phyloP scores from a whole-genome alignment of 2,797 vertebrate species.

The Emydoidea blandingii region DNA sequence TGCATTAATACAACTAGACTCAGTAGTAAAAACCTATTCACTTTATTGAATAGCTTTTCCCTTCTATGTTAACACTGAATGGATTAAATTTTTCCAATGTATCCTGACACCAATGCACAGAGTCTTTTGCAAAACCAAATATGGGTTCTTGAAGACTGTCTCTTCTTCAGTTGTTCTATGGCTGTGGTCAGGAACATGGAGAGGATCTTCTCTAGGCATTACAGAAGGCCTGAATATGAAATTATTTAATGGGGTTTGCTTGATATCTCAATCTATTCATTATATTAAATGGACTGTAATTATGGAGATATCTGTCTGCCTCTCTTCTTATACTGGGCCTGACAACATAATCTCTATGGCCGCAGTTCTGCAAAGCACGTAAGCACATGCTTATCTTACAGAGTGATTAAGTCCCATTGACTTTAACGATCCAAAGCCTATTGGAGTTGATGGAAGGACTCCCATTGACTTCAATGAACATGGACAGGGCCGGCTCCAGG shows the following conservation, averaged over 20 bases:
- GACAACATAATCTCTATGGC: too few relatives aligned
- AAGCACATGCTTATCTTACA: background rate
- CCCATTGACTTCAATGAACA: background rate
- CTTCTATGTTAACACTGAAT: background rate
- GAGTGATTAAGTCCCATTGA: background rate
- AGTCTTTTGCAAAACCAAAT: background rate
- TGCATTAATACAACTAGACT: background rate
- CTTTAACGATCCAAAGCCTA: accelerated
- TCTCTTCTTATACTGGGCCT: background rate
- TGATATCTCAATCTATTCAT: background rate
- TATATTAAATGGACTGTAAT: background rate
- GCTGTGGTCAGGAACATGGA: background rate
- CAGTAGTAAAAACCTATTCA: background rate
- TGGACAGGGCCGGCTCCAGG: background rate
- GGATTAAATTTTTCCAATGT: background rate
- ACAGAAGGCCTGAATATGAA: background rate
- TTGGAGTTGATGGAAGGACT: accelerated
- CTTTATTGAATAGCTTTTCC: background rate
- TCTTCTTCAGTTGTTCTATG: background rate
- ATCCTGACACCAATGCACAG: background rate
- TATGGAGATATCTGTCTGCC: background rate
- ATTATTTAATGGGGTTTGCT: background rate
- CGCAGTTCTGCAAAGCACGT: background rate
- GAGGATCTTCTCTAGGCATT: background rate
- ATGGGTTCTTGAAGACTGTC: background rate